Evolutionary conservation across 2,797 vertebrate genomes (phyloP), one percentile per base, ranked within the genome.

Genomic region (Sciurus vulgaris): DNA sequence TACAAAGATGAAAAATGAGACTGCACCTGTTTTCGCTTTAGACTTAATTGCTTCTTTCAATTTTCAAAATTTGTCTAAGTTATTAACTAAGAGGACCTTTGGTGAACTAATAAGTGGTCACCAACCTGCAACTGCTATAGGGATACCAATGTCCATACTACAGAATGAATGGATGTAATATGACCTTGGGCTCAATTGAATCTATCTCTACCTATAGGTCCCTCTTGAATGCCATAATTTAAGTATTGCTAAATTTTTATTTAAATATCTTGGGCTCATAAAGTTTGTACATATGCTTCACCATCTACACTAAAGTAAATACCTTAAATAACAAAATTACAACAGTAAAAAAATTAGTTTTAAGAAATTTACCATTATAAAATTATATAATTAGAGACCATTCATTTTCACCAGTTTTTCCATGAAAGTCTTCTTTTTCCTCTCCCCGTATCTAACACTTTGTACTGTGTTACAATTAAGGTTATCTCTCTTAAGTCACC

Each of bases 71-170:
- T 13, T 77, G 22, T n/a, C 76, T 14, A 18, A 1, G 5, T 33
- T 54, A 51, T 22, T 18, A 22, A 24, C 20, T 20, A 12, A 15
- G 22, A 30, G 12, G 47, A 59, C 18, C 33, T 9, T 49, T 76
- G 28, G 7, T n/a, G 8, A 33, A n/a, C 8, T 0, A 49, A 20
- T 33, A 18, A 49, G 33, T 22, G 18, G 22, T 7, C 18, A 54
- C 33, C 7, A 22, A 3, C 3, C 8, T n/a, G 3, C 30, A 17
- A 2, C 33, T 22, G 4, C 17, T 10, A n/a, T 4, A 9, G 28
- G 17, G 47, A 3, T 33, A 17, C 3, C 14, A 14, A 10, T n/a
- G 30, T 8, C 7, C 47, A 20, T 47, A 33, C 17, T 18, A 26
- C 5, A n/a, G 47, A 30, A 51, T 3, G 6, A 11, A 22, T 18